Evolutionary conservation across 2,888 invertebrate species (phyloP), one percentile per base, ranked within the genome.

Genomic region (Hydriomena furcata): DNA sequence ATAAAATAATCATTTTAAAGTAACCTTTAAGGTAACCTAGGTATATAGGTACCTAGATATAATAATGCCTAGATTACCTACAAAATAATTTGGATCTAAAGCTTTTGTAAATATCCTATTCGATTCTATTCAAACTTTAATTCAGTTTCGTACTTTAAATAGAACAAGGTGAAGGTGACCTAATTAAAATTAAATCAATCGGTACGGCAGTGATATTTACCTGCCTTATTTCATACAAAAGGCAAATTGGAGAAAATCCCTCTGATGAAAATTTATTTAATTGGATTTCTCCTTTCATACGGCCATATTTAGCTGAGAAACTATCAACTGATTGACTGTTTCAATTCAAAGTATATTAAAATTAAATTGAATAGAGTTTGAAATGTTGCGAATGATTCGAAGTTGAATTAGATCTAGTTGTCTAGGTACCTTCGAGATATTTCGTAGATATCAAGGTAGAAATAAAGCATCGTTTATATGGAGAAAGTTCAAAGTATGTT

Each of bases 121-220:
- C 13, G 6, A n/a, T 10, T 10, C 10, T 8, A 20, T n/a, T 4
- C 13, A 27, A 38, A 27, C 17, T 27, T 37, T 13, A 28, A 38
- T 17, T 34, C 5, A 25, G 31, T 44, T 49, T 35, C 11, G 8
- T 45, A 32, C n/a, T 34, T 20, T 25, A 20, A 41, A 41, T 41
- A 27, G 44, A 50, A 40, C 43, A 20, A 35, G n/a, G n/a, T n/a
- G n/a, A n/a, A n/a, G n/a, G 45, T 46, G 52, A 35, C 42, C 47
- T 52, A 43, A 47, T 52, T 43, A 43, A 52, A 52, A 52, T 47
- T 42, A 34, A 47, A 52, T 52, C 52, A 52, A 43, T 47, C 30
- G 37, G 30, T 23, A 46, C 38, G 27, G 31, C 17, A 17, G 35
- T 13, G 1, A 3, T 17, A n/a, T 20, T n/a, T n/a, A n/a, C n/a